These are phyloP conservation scores for Hippocampus zosterae DNA, from an alignment of 2,113 vertebrate genomes.

Conservation along the genomic window DNA sequence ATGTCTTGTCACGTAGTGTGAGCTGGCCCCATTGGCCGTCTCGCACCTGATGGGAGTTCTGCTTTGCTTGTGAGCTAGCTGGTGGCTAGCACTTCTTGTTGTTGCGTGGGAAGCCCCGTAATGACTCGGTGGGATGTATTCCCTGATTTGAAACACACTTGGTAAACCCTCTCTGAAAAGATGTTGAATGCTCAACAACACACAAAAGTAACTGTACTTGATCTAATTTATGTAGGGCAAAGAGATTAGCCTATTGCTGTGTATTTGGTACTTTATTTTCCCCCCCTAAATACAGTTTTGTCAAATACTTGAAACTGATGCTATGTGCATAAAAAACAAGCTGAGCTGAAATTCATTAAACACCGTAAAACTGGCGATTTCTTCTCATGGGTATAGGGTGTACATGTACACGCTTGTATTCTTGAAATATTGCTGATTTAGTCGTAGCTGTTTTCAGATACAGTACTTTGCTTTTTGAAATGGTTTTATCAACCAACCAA, in stretches of 20 bases:
- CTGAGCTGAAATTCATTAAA: neutral
- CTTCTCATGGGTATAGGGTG: neutral
- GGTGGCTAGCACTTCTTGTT: too few relatives aligned
- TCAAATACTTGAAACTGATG: neutral
- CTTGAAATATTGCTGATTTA: neutral
- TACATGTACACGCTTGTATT: neutral
- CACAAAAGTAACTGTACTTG: neutral
- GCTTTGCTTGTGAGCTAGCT: too few relatives aligned
- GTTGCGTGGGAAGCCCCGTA: too few relatives aligned
- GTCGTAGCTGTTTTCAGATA: neutral
- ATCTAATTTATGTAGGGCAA: slow-evolving; percentile 30
- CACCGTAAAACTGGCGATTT: neutral
- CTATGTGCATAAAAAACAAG: neutral
- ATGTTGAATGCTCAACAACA: slow-evolving; percentile 38
- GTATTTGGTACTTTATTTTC: neutral
- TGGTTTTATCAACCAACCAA: neutral
- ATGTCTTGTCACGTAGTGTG: too few relatives aligned
- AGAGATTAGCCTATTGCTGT: neutral
- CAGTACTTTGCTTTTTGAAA: neutral
- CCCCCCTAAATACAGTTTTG: neutral
- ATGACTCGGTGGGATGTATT: too few relatives aligned
- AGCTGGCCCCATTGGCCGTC: too few relatives aligned
- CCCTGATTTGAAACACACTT: slow-evolving; percentile 4
- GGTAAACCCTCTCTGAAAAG: slow-evolving; percentile 15
- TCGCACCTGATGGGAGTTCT: too few relatives aligned